These are phyloP conservation scores for Panopea generosa DNA, from an alignment of 2,888 invertebrate species.

Conservation along the genomic window DNA sequence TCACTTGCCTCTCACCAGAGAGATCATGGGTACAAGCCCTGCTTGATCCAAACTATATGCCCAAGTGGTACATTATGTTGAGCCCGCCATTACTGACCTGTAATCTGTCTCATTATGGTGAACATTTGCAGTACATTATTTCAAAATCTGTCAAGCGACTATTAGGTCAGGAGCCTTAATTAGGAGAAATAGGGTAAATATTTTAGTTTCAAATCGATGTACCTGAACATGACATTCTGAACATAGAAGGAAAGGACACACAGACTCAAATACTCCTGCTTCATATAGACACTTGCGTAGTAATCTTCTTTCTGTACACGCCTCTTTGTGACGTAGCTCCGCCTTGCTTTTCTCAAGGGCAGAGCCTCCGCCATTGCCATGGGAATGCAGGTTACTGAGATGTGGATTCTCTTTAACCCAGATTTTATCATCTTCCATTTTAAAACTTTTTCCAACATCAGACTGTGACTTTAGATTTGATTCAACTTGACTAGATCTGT, in stretches of 20 bases:
- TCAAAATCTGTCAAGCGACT: too few species aligned
- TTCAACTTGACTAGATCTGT: constrained; percentile 15
- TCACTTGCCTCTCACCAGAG: too few species aligned
- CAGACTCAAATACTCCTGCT: constrained; percentile 55
- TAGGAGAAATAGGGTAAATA: too few species aligned
- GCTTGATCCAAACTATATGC: too few species aligned
- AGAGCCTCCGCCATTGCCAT: constrained; percentile 1
- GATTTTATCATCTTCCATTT: constrained; percentile 30
- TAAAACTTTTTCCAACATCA: constrained; percentile 39
- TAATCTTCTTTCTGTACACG: constrained; percentile 65
- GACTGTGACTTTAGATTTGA: constrained; percentile 48
- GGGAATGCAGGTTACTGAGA: constrained; percentile 39
- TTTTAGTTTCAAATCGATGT: too few species aligned
- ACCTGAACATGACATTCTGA: constrained; percentile 64
- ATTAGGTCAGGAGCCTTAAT: too few species aligned
- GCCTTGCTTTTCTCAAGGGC: constrained; percentile 46
- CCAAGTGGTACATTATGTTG: too few species aligned
- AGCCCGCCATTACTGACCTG: too few species aligned
- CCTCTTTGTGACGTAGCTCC: constrained; percentile 68
- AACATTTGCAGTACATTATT: too few species aligned
- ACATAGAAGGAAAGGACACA: constrained; percentile 59
- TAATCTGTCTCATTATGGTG: too few species aligned
- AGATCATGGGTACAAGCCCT: too few species aligned
- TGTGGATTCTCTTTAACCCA: constrained; percentile 66
- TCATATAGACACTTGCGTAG: constrained; percentile 71